Evolutionary conservation across 2,797 vertebrate genomes (phyloP), one percentile per base, ranked within the genome.

Genomic region (Anguilla pacifica): DNA sequence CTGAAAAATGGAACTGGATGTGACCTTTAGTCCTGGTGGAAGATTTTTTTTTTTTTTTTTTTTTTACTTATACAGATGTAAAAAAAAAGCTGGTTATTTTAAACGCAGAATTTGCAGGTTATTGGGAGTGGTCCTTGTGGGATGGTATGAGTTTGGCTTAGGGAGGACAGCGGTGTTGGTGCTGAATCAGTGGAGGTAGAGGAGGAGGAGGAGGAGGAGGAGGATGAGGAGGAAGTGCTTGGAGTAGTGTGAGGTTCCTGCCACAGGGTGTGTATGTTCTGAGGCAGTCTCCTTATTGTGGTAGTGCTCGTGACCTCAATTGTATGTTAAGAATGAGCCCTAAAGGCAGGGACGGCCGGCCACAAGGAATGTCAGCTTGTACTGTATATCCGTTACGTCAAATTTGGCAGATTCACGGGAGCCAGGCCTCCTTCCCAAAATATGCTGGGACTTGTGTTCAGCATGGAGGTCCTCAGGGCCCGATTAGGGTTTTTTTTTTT

Each of bases 341-440:
- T 51, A 57, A 35, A 87, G 89, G 88, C 83, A 88, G 61, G 84
- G 74, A 84, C 35, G 86, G 15, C 51, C 3, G 4, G 0, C 87
- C 43, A 88, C 85, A 87, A 86, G 89, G 82, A 67, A 85, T 46
- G 85, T 39, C 87, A 19, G 64, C 64, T 59, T 59, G 57, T 59
- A 11, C 1, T 86, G 83, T 77, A 88, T 87, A 67, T 49, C 0
- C 3, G 39, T 92, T 85, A 86, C 10, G 15, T 88, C 85, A 86
- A 79, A 59, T 22, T 70, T 64, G 13, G 61, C 91, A 89, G 88
- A 89, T 31, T 82, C 87, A 83, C 9, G 31, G 91, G 90, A 90
- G 15, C 53, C 57, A 4, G 59, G 1, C 11, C 39, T 35, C 25
- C n/a, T 43, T 35, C 17, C 88, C 88, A 86, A 88, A 90, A 57